Conservation (phyloP, 2,113 vertebrate genomes). For the Petromus typicus region DNA sequence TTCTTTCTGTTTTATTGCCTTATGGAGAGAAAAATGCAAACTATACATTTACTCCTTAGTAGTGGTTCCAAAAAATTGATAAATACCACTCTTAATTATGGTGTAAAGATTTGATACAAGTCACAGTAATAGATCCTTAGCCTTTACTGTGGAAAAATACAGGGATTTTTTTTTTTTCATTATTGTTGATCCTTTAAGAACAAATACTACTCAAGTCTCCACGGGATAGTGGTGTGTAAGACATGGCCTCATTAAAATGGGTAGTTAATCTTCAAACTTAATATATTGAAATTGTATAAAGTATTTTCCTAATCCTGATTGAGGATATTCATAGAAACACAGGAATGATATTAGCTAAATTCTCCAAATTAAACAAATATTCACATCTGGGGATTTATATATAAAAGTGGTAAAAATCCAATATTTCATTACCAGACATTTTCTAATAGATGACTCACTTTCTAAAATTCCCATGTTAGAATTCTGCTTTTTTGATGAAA, state of each 20-base stretch:
- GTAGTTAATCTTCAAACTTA: neutral
- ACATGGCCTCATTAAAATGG: neutral
- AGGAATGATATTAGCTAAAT: neutral
- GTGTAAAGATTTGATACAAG: neutral
- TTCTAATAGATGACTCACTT: neutral
- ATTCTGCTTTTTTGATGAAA: constrained; percentile 20
- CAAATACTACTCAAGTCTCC: neutral
- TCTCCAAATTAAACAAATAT: neutral
- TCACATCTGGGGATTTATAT: neutral
- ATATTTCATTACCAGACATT: neutral
- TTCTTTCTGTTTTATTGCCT: neutral
- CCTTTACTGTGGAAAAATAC: neutral
- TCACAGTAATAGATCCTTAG: neutral
- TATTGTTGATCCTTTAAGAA: neutral
- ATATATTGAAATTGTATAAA: neutral
- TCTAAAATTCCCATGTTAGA: neutral
- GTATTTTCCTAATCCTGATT: neutral
- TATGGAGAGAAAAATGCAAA: neutral
- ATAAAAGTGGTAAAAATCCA: neutral
- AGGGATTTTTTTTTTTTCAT: neutral
- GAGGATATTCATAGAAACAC: neutral
- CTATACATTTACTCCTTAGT: neutral
- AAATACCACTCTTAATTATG: neutral
- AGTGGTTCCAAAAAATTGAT: neutral
- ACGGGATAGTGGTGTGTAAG: neutral